phyloP scores from a whole-genome alignment of 37 sponge, comb jelly and placozoan genomes.

The Petrosia ficiformis region DNA sequence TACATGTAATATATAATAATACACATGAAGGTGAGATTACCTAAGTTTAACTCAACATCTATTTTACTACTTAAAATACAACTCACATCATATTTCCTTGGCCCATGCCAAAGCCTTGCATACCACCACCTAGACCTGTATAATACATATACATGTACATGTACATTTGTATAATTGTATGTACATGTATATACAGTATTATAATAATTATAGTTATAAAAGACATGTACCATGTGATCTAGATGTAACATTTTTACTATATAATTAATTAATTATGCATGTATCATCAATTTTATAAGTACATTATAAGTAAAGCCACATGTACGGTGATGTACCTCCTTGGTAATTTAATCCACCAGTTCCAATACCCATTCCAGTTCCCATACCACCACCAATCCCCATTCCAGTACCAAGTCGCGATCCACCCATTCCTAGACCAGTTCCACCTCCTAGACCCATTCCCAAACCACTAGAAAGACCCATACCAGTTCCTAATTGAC shows the following conservation, averaged over 20 bases:
- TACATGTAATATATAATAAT: constrained; percentile 8
- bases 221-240: too few species aligned
- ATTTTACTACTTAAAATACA: too few species aligned
- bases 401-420: neutral
- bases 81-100: too few species aligned
- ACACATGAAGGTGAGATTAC: too few species aligned
- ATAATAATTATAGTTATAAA: neutral
- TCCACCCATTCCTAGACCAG: neutral
- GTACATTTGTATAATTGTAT: neutral
- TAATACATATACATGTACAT: neutral
- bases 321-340: neutral
- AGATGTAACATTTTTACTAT: too few species aligned
- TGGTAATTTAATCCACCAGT: neutral
- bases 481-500: constrained; percentile 1
- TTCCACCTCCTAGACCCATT: neutral
- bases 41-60: too few species aligned
- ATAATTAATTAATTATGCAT: too few species aligned
- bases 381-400: constrained; percentile 35
- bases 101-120: neutral
- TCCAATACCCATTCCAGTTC: constrained; percentile 29
- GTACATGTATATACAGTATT: neutral
- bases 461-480: neutral
- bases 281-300: too few species aligned
- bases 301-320: too few species aligned
- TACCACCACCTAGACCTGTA: too few species aligned